These are phyloP conservation scores for Eucidaris tribuloides DNA, from an alignment of 35 echinoderm and acorn worm genomes.

Conservation along the genomic window DNA sequence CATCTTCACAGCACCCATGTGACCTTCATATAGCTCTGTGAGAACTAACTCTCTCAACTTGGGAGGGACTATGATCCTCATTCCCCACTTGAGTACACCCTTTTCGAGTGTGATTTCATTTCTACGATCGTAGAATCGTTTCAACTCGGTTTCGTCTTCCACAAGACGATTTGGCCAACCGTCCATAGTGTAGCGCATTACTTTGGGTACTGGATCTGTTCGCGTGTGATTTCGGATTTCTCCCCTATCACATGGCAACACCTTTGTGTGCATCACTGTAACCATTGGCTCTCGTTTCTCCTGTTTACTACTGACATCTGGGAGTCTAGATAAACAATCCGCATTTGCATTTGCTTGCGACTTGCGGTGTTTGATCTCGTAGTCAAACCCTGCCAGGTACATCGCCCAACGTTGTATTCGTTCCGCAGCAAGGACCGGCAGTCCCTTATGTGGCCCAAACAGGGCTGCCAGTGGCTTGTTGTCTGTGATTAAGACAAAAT, in stretches of 20 bases:
- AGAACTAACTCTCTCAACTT: conserved; percentile 24
- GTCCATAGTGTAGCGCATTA: conserved; percentile 30
- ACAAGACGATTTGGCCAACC: conserved; percentile 22
- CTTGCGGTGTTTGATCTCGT: conserved; percentile 34
- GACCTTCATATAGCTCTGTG: conserved; percentile 42
- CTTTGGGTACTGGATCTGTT: conserved; percentile 17
- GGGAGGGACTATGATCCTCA: conserved; percentile 14
- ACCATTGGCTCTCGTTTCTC: neutral
- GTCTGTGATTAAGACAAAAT: conserved; percentile 22
- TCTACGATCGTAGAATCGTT: conserved; percentile 38
- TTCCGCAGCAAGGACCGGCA: conserved; percentile 28
- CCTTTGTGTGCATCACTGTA: conserved; percentile 19
- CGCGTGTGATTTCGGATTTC: conserved; percentile 40
- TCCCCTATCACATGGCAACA: conserved; percentile 10
- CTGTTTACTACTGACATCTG: neutral
- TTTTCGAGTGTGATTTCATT: conserved; percentile 43
- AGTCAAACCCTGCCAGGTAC: conserved; percentile 49
- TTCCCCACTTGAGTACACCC: conserved; percentile 14
- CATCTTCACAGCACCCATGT: conserved; percentile 53
- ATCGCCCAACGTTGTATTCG: conserved; percentile 51
- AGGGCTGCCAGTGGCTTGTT: conserved; percentile 34
- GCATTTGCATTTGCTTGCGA: conserved; percentile 44
- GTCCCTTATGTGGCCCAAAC: conserved; percentile 40
- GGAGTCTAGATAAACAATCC: conserved; percentile 35
- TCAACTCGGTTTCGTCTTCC: conserved; percentile 23